Evolutionary conservation across 2,888 invertebrate genomes (phyloP).

Genomic region (Phaonia tiefii): DNA sequence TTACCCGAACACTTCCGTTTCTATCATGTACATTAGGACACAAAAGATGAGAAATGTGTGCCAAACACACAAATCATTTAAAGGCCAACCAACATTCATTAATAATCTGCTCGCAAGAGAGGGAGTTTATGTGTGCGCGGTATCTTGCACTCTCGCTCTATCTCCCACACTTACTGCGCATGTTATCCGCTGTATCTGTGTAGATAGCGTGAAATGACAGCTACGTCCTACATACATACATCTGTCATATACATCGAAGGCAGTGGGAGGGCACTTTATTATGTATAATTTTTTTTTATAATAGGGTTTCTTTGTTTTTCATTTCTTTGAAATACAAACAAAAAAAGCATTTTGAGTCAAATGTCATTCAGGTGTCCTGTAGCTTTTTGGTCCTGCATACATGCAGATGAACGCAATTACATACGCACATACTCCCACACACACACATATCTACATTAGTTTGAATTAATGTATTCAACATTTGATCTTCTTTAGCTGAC

Average conservation of each 20-base stretch:
- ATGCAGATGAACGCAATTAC: neutral
- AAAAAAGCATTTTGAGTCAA: constrained; percentile 22
- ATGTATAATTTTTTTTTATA: no score
- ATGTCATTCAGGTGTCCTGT: constrained; percentile 57
- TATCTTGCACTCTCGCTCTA: constrained; percentile 4
- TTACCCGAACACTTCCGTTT: constrained; percentile 75
- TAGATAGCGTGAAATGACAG: no score
- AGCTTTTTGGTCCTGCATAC: no score
- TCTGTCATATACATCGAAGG: no score
- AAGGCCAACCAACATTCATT: constrained; percentile 29
- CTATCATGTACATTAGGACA: constrained; percentile 36
- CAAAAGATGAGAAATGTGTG: neutral
- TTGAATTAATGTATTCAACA: neutral
- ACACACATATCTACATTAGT: neutral
- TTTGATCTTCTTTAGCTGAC: constrained; percentile 21
- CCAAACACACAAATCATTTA: constrained; percentile 6
- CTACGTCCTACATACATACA: no score
- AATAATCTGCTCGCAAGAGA: constrained; percentile 6
- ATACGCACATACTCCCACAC: constrained; percentile 16
- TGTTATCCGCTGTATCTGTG: no score
- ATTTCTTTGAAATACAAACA: no score
- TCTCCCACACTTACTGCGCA: neutral
- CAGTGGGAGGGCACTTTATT: no score
- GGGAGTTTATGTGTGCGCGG: constrained; percentile 11
- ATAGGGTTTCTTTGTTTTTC: no score